These are phyloP conservation scores for Teleopsis dalmanni DNA, from an alignment of 1,140 invertebrate genomes.

Conservation along the genomic window DNA sequence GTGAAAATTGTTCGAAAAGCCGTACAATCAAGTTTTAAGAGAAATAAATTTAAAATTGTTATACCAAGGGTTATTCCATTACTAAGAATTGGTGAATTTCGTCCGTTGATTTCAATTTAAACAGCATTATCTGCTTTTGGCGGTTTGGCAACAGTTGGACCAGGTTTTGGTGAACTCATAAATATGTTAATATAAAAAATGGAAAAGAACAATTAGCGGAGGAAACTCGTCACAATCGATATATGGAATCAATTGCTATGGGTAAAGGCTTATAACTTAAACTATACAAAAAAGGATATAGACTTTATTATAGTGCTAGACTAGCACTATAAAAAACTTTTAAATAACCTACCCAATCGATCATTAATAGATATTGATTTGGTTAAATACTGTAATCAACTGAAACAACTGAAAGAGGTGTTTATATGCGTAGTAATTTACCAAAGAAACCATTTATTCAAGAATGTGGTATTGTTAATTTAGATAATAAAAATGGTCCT, in stretches of 20 bases:
- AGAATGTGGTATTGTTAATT: slow-evolving; percentile 38
- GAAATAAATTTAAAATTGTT: slow-evolving; percentile 11
- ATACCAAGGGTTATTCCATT: slow-evolving; percentile 33
- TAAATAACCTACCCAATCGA: slow-evolving; percentile 8
- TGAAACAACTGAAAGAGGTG: slow-evolving; percentile 12
- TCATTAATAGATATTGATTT: slow-evolving; percentile 10
- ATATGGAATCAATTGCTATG: slow-evolving; percentile 28
- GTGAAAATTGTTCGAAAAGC: slow-evolving; percentile 13
- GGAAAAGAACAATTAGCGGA: slow-evolving; percentile 24
- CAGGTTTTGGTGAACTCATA: slow-evolving; percentile 22
- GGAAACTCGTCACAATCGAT: slow-evolving; percentile 25
- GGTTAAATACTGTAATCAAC: slow-evolving; percentile 1
- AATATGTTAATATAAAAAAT: slow-evolving; percentile 20
- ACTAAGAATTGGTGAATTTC: slow-evolving; percentile 34
- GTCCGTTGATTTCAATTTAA: slow-evolving; percentile 38
- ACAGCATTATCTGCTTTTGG: slow-evolving; percentile 30
- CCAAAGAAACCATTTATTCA: slow-evolving; percentile 17
- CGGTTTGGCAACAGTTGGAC: slow-evolving; percentile 17
- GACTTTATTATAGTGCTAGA: slow-evolving; percentile 7
- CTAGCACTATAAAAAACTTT: slow-evolving; percentile 17
- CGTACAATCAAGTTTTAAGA: slow-evolving; percentile 13
- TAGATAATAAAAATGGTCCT: slow-evolving; percentile 23
- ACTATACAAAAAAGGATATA: slow-evolving; percentile 28
- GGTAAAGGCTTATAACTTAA: slow-evolving; percentile 31
- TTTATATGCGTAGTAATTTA: slow-evolving; percentile 12